phyloP scores from a whole-genome alignment of 2,113 vertebrate genomes.

The Ramphastos sulfuratus region DNA sequence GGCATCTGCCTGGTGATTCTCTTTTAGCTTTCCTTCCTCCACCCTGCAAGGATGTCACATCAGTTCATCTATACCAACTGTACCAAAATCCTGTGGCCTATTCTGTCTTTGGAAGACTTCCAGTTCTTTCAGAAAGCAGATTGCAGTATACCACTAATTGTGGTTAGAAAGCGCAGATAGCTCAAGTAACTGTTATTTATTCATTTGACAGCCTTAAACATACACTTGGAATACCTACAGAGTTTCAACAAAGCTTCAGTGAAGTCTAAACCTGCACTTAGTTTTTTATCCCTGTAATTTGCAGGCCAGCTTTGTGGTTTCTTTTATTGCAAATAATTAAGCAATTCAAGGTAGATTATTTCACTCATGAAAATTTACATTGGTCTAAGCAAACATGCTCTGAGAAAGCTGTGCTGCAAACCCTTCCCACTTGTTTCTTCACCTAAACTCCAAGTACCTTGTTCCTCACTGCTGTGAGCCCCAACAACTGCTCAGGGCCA shows the following conservation, averaged over 20 bases:
- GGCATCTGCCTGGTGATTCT: not conserved
- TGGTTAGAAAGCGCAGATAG: slow-evolving; percentile 31
- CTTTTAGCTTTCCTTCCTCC: not conserved
- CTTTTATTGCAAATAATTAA: slow-evolving; percentile 60
- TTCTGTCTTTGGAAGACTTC: slow-evolving; percentile 39
- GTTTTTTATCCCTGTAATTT: slow-evolving; percentile 57
- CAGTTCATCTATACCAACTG: not conserved
- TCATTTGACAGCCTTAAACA: slow-evolving; percentile 58
- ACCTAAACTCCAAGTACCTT: not conserved
- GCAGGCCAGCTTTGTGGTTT: slow-evolving; percentile 20
- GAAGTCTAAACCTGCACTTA: slow-evolving; percentile 59
- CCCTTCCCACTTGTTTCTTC: not conserved
- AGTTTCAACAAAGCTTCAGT: slow-evolving; percentile 54
- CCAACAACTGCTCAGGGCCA: not conserved
- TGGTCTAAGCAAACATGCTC: not conserved
- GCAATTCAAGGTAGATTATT: slow-evolving; percentile 37
- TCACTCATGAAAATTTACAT: not conserved
- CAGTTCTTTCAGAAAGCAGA: slow-evolving; percentile 37
- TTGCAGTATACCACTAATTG: slow-evolving; percentile 48
- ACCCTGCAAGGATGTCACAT: not conserved
- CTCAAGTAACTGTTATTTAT: slow-evolving; percentile 59
- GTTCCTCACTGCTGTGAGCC: not conserved
- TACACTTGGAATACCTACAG: slow-evolving; percentile 37
- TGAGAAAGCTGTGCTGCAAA: not conserved
- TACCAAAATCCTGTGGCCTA: not conserved